phyloP scores from a whole-genome alignment of 1,140 invertebrate genomes.

The Wiebesia pumilae region DNA sequence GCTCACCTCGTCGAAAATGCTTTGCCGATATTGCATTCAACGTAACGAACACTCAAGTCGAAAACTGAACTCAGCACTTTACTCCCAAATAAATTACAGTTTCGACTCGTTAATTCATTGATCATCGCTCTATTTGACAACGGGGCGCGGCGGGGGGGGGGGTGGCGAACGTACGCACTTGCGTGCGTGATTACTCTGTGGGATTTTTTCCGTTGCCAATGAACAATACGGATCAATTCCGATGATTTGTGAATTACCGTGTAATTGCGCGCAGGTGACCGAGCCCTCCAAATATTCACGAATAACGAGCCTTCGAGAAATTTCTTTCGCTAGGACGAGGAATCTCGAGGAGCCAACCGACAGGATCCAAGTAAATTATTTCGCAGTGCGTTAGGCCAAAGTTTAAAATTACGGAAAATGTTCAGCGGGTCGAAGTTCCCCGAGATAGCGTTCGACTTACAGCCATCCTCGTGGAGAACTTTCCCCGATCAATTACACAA shows the following conservation, averaged over 20 bases:
- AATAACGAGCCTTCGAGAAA: no score
- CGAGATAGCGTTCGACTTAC: not conserved
- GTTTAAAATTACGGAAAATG: not conserved
- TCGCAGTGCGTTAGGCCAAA: not conserved
- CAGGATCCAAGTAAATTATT: not conserved
- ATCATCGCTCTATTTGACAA: not conserved
- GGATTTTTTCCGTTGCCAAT: not conserved
- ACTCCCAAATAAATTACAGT: not conserved
- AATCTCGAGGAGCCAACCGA: not conserved
- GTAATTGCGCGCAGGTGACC: not conserved
- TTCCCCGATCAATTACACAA: not conserved
- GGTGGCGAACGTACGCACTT: not conserved
- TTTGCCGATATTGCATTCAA: not conserved
- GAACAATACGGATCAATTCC: not conserved
- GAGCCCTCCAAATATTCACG: no score
- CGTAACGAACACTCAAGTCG: not conserved
- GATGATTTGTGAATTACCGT: not conserved
- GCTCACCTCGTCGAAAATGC: not conserved
- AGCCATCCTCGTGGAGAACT: not conserved
- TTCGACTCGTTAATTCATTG: not conserved
- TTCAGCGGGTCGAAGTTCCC: no score
- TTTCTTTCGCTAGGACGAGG: no score
- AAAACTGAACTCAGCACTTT: not conserved
- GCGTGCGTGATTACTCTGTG: not conserved
- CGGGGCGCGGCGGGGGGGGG: no score